phyloP scores from a whole-genome alignment of 2,797 vertebrate species.

The Echeneis naucrates region DNA sequence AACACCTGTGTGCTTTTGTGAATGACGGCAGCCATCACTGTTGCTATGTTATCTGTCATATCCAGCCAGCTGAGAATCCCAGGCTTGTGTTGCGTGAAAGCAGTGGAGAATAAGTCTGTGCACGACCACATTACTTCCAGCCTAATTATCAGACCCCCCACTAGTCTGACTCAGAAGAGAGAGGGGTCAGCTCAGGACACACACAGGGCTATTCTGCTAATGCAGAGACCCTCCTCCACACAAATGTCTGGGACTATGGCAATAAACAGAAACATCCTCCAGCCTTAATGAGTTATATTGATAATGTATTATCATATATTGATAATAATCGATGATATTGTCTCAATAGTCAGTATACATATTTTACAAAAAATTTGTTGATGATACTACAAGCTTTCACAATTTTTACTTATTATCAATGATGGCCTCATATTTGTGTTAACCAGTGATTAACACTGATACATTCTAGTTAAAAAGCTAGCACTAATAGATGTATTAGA shows the following conservation, averaged over 20 bases:
- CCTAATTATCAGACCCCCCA: slow-evolving; percentile 80
- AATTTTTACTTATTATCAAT: background rate
- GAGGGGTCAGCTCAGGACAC: slow-evolving; percentile 52
- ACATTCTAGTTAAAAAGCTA: background rate
- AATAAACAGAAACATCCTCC: slow-evolving; percentile 2
- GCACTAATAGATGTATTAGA: background rate
- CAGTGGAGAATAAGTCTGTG: slow-evolving; percentile 43
- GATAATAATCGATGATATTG: slow-evolving; percentile 36
- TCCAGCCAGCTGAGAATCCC: slow-evolving; percentile 28
- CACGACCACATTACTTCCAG: slow-evolving; percentile 84
- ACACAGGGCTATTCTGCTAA: slow-evolving; percentile 23
- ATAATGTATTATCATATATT: too few species aligned
- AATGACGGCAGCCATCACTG: slow-evolving; percentile 12
- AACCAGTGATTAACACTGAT: too few species aligned
- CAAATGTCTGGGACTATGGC: slow-evolving; percentile 15
- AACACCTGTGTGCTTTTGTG: background rate
- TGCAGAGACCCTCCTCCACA: slow-evolving; percentile 31
- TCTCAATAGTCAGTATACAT: slow-evolving; percentile 5
- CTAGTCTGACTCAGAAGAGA: slow-evolving; percentile 56
- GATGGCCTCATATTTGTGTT: background rate
- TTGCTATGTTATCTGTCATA: slow-evolving; percentile 14
- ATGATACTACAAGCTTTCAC: background rate
- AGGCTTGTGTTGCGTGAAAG: slow-evolving; percentile 48
- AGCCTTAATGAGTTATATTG: slow-evolving; percentile 5
- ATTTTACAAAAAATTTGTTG: background rate